Evolutionary conservation across 2,888 invertebrate genomes (phyloP).

Genomic region (Leuctra nigra): DNA sequence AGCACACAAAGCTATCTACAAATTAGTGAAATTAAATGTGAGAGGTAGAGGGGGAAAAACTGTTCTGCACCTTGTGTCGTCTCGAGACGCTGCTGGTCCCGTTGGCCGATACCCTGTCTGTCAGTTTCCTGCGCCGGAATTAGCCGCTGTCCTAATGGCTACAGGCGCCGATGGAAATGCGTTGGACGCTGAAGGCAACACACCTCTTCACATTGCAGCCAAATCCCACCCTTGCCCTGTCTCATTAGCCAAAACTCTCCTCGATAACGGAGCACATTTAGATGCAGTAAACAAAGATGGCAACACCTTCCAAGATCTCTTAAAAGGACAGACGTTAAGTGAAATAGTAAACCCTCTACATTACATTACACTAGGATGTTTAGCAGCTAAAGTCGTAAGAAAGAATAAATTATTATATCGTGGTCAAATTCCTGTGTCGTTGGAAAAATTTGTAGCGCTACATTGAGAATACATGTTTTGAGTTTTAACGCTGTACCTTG

Average conservation of each 20-base stretch:
- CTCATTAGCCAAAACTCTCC: conserved; percentile 62
- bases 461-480: too few species aligned
- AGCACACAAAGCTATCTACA: conserved; percentile 57
- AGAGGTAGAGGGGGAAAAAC: conserved; percentile 54
- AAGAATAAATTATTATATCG: conserved; percentile 39
- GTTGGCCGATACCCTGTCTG: conserved; percentile 61
- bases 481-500: too few species aligned
- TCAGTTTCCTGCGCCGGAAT: conserved; percentile 60
- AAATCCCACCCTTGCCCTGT: conserved; percentile 57
- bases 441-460: conserved; percentile 41
- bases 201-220: conserved; percentile 79
- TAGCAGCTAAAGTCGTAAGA: conserved; percentile 71
- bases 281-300: conserved; percentile 73
- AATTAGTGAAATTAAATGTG: conserved; percentile 63
- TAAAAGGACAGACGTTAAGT: conserved; percentile 50
- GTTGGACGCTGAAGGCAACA: conserved; percentile 76
- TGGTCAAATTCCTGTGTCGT: conserved; percentile 40
- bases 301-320: conserved; percentile 64
- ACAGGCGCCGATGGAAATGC: conserved; percentile 79
- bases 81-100: conserved; percentile 60
- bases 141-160: conserved; percentile 66
- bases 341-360: conserved; percentile 68
- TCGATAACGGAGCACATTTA: conserved; percentile 77
- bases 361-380: conserved; percentile 75
- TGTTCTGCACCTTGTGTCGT: conserved; percentile 77